Conservation (phyloP, 2,888 invertebrate species). For the Brenthis daphne region DNA sequence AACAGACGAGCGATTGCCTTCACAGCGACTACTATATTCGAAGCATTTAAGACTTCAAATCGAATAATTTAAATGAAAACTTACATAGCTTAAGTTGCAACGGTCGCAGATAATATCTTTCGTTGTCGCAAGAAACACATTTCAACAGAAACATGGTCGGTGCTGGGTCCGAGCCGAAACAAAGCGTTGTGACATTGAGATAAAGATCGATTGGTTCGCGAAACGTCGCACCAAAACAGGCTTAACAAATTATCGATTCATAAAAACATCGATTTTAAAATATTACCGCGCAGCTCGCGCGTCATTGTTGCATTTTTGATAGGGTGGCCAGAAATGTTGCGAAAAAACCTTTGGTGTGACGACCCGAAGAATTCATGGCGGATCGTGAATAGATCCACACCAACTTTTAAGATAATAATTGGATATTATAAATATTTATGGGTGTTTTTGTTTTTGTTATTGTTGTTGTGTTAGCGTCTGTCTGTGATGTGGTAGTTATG, state of each 20-base stretch:
- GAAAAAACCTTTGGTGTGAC: slow-evolving; percentile 35
- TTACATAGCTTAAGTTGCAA: slow-evolving; percentile 59
- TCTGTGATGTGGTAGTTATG: background rate
- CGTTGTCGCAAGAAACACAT: slow-evolving; percentile 80
- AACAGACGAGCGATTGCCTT: slow-evolving; percentile 24
- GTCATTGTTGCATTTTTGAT: slow-evolving; percentile 66
- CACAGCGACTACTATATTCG: slow-evolving; percentile 40
- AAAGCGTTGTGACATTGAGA: slow-evolving; percentile 79
- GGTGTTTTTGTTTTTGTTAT: background rate
- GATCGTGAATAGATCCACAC: slow-evolving; percentile 39
- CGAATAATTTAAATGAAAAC: slow-evolving; percentile 41
- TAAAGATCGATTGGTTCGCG: slow-evolving; percentile 76
- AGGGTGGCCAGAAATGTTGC: slow-evolving; percentile 58
- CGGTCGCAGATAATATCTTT: slow-evolving; percentile 69
- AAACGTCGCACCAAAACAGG: slow-evolving; percentile 78
- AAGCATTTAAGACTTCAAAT: slow-evolving; percentile 49
- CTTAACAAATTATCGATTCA: slow-evolving; percentile 82
- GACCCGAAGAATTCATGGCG: slow-evolving; percentile 28
- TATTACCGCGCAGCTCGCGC: slow-evolving; percentile 71
- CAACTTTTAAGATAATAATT: slow-evolving; percentile 30
- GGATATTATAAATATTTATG: slow-evolving; percentile 32
- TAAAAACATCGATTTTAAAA: slow-evolving; percentile 82
- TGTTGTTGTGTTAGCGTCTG: slow-evolving; percentile 1
- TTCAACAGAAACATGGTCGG: slow-evolving; percentile 78
- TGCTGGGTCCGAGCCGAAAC: slow-evolving; percentile 77